Percentiles rank a stretch among this genome's conserved stretches.
Evolutionary conservation across 2,797 vertebrate species (phyloP).

Genomic region (Vultur gryphus): DNA sequence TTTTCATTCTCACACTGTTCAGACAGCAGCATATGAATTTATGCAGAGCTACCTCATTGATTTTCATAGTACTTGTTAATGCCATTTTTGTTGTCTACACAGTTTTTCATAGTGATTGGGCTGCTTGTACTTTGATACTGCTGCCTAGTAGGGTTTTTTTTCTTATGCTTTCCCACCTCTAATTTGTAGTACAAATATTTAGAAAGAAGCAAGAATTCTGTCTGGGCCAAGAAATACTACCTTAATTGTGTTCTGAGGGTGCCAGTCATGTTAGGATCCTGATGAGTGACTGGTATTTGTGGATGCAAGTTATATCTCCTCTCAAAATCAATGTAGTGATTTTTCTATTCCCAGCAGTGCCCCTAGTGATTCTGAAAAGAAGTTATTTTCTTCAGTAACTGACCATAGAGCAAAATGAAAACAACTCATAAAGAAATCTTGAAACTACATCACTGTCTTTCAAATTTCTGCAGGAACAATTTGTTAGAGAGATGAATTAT

Average conservation of each 20-base stretch:
- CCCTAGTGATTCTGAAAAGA: not conserved
- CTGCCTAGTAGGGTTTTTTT: not conserved
- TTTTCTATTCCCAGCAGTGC: not conserved
- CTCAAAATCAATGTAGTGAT: not conserved
- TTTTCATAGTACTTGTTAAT: not conserved
- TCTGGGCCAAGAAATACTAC: not conserved
- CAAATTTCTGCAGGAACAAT: not conserved
- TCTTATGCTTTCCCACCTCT: not conserved
- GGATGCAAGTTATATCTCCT: not conserved
- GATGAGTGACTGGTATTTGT: not conserved
- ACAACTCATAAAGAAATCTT: not conserved
- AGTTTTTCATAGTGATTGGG: not conserved
- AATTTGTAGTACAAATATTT: not conserved
- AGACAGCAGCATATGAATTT: not conserved
- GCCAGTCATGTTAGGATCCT: not conserved
- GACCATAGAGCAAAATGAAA: not conserved
- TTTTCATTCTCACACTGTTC: not conserved
- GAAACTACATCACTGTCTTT: not conserved
- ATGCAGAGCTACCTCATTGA: conserved; percentile 12
- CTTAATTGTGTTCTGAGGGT: not conserved
- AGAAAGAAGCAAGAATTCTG: not conserved
- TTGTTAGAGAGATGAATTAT: not conserved
- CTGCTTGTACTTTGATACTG: not conserved
- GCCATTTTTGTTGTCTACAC: not conserved
- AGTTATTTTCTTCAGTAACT: not conserved